Evolutionary conservation across 1,140 invertebrate species (phyloP).

Genomic region (Sinonovacula constricta): DNA sequence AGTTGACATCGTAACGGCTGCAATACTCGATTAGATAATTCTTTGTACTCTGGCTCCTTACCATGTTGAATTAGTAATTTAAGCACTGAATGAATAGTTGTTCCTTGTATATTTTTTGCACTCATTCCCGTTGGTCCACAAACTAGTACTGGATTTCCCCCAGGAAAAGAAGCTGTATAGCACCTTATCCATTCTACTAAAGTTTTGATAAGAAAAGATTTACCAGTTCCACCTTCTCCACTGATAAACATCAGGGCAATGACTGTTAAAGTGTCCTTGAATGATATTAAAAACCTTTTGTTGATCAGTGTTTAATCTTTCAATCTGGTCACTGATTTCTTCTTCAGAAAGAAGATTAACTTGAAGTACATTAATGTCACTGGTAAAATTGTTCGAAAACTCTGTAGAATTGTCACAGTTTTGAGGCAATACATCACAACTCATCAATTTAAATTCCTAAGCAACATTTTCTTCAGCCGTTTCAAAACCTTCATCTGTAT

Average conservation of each 20-base stretch:
- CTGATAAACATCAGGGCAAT: slow-evolving; percentile 35
- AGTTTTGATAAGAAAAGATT: slow-evolving; percentile 32
- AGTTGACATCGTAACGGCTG: slow-evolving; percentile 9
- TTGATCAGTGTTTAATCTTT: slow-evolving; percentile 27
- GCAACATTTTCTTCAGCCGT: slow-evolving; percentile 3
- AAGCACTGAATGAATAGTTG: slow-evolving; percentile 50
- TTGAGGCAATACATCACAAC: not conserved
- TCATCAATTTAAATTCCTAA: not conserved
- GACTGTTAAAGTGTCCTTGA: slow-evolving; percentile 11
- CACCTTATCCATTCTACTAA: slow-evolving; percentile 33
- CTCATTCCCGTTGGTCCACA: slow-evolving; percentile 56
- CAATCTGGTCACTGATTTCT: slow-evolving; percentile 1
- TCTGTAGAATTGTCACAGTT: not conserved
- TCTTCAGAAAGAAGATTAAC: not conserved
- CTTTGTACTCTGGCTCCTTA: slow-evolving; percentile 21
- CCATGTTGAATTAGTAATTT: slow-evolving; percentile 51
- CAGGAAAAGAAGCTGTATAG: slow-evolving; percentile 7
- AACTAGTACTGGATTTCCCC: slow-evolving; percentile 44
- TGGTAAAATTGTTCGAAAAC: not conserved
- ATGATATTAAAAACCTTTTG: slow-evolving; percentile 33
- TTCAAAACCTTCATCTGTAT: not conserved
- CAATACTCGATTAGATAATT: slow-evolving; percentile 23
- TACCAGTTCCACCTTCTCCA: slow-evolving; percentile 53
- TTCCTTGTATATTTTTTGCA: slow-evolving; percentile 55
- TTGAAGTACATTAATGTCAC: not conserved